A percentile compares a stretch with the other conserved stretches of the same genome.
Evolutionary conservation across 2,113 vertebrate genomes (phyloP).

Genomic region (Tachysurus fulvidraco): DNA sequence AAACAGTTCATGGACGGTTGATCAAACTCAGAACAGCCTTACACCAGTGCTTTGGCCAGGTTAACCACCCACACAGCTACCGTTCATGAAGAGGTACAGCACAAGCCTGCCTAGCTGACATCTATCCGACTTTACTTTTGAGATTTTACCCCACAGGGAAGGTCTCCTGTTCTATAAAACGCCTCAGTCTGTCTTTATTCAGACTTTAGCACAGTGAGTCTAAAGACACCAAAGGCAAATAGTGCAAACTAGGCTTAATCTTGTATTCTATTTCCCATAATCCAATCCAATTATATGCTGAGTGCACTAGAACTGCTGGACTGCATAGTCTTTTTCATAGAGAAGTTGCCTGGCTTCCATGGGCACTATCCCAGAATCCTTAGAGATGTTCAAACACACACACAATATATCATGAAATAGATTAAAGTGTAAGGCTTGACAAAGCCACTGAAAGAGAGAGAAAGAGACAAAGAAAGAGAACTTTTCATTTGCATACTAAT

Average conservation of each 20-base stretch:
- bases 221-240: background rate
- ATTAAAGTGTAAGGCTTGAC: conserved; percentile 10
- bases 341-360: background rate
- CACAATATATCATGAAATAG: background rate
- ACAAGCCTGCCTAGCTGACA: background rate
- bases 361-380: background rate
- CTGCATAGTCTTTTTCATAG: background rate
- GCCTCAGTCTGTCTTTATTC: background rate
- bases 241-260: conserved; percentile 23
- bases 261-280: conserved; percentile 11
- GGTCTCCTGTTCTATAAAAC: background rate
- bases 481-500: conserved; percentile 59
- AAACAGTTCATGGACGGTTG: background rate
- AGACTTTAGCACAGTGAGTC: background rate
- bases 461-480: background rate
- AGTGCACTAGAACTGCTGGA: background rate
- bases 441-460: background rate
- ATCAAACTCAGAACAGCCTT: background rate
- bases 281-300: conserved; percentile 34
- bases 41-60: background rate
- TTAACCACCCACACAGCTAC: background rate
- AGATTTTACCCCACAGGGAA: background rate
- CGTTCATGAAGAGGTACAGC: background rate
- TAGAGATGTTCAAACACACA: background rate
- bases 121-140: background rate